A percentile compares a stretch with the other conserved stretches of the same genome.
phyloP scores from a whole-genome alignment of 92 coral and sea anemone genomes.

The Pocillopora grandis region DNA sequence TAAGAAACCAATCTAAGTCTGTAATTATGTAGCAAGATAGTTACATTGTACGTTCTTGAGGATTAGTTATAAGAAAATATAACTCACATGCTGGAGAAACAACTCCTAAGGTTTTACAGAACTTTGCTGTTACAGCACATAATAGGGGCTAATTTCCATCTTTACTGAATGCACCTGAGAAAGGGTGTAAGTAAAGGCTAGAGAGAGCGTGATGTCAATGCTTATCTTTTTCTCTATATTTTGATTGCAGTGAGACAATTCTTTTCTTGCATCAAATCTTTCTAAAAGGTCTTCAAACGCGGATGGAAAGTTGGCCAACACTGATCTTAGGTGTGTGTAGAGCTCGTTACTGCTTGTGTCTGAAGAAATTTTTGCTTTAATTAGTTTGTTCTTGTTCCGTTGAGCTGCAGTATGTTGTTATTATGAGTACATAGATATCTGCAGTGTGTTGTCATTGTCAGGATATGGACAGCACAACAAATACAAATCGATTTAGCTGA shows the following conservation, averaged over 20 bases:
- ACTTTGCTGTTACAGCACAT: too few species aligned
- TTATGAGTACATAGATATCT: too few species aligned
- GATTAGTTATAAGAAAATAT: too few species aligned
- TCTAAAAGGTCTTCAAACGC: slow-evolving; percentile 93
- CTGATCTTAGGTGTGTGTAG: slow-evolving; percentile 84
- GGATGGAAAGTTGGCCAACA: slow-evolving; percentile 99
- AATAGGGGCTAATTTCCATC: too few species aligned
- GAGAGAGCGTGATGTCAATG: background rate
- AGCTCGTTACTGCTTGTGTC: background rate
- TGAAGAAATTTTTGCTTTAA: background rate
- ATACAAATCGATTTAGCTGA: too few species aligned
- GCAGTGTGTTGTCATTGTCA: too few species aligned
- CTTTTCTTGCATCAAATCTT: slow-evolving; percentile 98
- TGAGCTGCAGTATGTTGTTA: too few species aligned
- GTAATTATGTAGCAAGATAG: background rate
- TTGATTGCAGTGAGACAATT: slow-evolving; percentile 82
- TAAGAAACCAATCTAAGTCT: background rate
- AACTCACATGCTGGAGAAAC: too few species aligned
- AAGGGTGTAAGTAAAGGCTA: background rate
- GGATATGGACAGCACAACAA: too few species aligned
- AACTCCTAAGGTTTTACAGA: too few species aligned
- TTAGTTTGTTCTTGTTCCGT: too few species aligned
- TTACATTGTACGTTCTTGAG: background rate
- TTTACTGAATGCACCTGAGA: background rate
- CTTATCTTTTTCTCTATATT: background rate